Conservation (phyloP, 1,140 invertebrate genomes). For the Delia radicum region DNA sequence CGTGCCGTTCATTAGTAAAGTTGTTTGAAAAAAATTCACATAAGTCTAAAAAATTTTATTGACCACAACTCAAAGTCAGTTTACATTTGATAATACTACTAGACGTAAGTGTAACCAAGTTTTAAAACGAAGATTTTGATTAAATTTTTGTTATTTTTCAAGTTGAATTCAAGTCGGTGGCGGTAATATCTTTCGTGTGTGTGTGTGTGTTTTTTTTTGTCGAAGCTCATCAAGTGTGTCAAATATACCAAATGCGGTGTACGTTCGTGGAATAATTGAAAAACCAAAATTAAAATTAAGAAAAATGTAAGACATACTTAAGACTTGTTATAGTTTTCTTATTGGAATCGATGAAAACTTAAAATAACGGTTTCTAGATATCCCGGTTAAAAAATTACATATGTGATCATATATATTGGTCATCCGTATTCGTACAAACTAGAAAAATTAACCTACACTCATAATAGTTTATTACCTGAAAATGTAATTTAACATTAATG, state of each 20-base stretch:
- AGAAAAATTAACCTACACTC: no score
- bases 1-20: neutral
- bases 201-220: neutral
- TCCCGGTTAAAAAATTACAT: no score
- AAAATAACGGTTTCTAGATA: no score
- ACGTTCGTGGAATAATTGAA: neutral
- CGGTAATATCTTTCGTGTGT: neutral
- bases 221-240: slow-evolving; percentile 11
- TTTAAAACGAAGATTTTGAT: neutral
- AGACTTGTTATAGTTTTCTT: no score
- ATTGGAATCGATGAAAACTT: no score
- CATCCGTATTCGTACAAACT: no score
- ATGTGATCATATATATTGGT: no score
- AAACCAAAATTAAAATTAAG: neutral
- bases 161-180: neutral
- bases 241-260: neutral
- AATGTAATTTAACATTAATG: no score
- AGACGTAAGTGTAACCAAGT: neutral
- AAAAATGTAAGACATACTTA: neutral
- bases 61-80: neutral
- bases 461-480: no score
- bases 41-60: neutral
- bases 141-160: neutral
- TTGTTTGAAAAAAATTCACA: neutral
- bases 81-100: neutral